phyloP scores from a whole-genome alignment of 2,113 vertebrate genomes.

The Oceanodroma tethys region DNA sequence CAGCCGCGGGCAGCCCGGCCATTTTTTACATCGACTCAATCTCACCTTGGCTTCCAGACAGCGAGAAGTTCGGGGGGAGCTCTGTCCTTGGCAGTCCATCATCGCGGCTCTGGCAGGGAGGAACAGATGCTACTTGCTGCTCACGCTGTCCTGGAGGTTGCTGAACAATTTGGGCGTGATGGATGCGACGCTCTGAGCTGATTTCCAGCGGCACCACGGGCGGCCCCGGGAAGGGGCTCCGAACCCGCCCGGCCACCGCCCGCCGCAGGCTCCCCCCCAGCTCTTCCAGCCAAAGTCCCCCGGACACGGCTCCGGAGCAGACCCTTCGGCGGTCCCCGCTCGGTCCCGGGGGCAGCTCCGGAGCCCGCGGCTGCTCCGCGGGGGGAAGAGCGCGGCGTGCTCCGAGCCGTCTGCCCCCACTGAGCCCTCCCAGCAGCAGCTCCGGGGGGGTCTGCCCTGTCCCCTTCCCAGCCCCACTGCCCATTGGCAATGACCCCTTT shows the following conservation, averaged over 20 bases:
- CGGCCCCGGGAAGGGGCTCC: background rate
- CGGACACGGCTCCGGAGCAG: accelerated
- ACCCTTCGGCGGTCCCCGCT: accelerated
- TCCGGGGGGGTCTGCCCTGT: background rate
- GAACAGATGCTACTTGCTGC: constrained; percentile 49
- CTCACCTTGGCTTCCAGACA: background rate
- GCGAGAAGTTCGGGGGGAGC: background rate
- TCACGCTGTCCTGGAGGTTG: constrained; percentile 34
- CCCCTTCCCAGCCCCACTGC: background rate
- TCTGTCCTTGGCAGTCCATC: constrained; percentile 34
- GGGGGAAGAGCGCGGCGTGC: accelerated
- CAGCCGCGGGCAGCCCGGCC: background rate
- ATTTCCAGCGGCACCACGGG: background rate
- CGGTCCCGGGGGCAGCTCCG: accelerated
- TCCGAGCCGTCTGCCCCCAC: accelerated
- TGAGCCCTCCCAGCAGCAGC: background rate
- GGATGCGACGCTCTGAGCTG: background rate
- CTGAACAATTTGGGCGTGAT: constrained; percentile 42
- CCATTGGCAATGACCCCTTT: background rate
- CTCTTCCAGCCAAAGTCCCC: background rate
- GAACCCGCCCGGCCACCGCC: accelerated
- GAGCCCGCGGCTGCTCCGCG: accelerated
- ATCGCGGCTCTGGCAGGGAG: background rate
- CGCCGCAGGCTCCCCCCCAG: background rate
- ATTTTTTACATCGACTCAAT: background rate